Conservation (phyloP, 2,113 vertebrate genomes). For the Petrocephalus zakoni region DNA sequence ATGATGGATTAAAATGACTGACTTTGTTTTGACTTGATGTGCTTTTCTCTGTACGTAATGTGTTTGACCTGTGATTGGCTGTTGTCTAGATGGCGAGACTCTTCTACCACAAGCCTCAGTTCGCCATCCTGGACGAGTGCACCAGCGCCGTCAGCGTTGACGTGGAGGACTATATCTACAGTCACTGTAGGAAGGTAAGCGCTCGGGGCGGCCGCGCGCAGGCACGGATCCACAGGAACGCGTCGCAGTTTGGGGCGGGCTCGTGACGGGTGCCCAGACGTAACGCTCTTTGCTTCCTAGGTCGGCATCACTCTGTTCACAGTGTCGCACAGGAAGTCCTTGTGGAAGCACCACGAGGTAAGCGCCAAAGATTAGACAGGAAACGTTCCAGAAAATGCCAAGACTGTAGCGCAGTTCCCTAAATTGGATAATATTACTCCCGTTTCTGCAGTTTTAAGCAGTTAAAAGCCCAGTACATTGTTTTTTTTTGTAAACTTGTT, state of each 20-base stretch:
- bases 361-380: neutral
- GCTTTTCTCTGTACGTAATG: neutral
- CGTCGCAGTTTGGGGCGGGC: neutral
- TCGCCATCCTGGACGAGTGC: conserved; percentile 96
- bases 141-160: conserved; percentile 98
- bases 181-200: conserved; percentile 82
- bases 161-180: conserved; percentile 94
- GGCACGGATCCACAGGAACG: neutral
- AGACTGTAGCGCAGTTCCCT: neutral
- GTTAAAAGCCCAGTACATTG: neutral
- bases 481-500: neutral
- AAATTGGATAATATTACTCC: neutral
- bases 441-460: neutral
- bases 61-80: neutral
- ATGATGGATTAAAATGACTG: neutral
- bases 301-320: conserved; percentile 95
- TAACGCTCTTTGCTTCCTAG: conserved; percentile 53
- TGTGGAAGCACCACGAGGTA: conserved; percentile 95
- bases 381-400: neutral
- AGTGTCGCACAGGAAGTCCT: conserved; percentile 92
- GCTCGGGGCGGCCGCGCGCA: neutral
- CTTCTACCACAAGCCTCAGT: conserved; percentile 98
- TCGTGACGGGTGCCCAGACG: neutral
- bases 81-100: conserved; percentile 84
- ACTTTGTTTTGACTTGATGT: neutral